Percentiles rank a stretch among this genome's conserved stretches.
Conservation (phyloP, 2,113 vertebrate species). For the Engraulis encrasicolus region DNA sequence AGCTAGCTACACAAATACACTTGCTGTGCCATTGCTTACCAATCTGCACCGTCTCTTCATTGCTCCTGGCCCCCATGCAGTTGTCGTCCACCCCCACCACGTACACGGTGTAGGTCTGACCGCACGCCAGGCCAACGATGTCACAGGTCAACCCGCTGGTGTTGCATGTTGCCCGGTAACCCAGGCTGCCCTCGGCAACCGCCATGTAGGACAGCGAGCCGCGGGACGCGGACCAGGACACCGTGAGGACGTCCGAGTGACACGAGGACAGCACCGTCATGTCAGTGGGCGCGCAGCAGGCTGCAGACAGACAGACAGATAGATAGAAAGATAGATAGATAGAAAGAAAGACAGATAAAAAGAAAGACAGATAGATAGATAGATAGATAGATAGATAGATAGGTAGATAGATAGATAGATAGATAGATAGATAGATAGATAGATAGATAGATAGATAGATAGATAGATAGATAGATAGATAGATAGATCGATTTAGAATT, state of each 20-base stretch:
- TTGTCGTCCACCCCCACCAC: slow-evolving; percentile 60
- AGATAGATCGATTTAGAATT: no score
- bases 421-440: no score
- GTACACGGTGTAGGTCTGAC: slow-evolving; percentile 69
- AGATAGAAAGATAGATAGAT: no score
- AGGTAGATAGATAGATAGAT: no score
- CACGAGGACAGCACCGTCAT: slow-evolving; percentile 64
- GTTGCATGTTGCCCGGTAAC: slow-evolving; percentile 61
- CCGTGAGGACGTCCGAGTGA: slow-evolving; percentile 56
- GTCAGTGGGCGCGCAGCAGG: slow-evolving; percentile 70
- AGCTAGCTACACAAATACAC: no score
- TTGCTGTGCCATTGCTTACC: slow-evolving; percentile 56
- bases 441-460: background rate
- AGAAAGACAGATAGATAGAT: background rate
- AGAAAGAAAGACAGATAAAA: no score
- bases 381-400: background rate
- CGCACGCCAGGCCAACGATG: slow-evolving; percentile 67
- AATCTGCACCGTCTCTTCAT: slow-evolving; percentile 53
- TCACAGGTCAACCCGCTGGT: slow-evolving; percentile 63
- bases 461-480: no score
- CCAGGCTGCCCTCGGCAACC: slow-evolving; percentile 55
- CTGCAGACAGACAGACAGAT: slow-evolving; percentile 51
- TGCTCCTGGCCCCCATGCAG: slow-evolving; percentile 69
- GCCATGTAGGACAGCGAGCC: slow-evolving; percentile 67
- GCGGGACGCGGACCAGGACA: slow-evolving; percentile 69